Conservation (phyloP, 2,888 invertebrate genomes). For the Lasioglossum pauxillum region DNA sequence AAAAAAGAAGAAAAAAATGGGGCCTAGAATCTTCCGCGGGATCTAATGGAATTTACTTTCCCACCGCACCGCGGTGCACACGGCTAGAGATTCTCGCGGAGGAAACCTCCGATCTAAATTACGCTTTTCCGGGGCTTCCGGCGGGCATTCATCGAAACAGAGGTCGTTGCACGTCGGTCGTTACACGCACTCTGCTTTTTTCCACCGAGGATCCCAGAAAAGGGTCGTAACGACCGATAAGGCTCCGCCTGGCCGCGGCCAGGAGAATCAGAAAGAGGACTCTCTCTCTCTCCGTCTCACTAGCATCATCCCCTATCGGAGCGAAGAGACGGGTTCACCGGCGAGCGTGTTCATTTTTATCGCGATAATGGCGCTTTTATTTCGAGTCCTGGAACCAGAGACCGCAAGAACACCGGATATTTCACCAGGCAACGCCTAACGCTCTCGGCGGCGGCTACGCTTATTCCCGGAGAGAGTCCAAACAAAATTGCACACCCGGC, state of each 20-base stretch:
- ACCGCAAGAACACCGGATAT: constrained; percentile 13
- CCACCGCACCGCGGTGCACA: neutral
- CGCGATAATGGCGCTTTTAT: constrained; percentile 48
- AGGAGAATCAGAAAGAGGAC: neutral
- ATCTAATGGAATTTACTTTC: constrained; percentile 3
- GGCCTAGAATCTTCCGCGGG: neutral
- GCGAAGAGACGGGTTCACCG: neutral
- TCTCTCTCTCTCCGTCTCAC: too few species aligned
- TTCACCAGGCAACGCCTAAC: constrained; percentile 49
- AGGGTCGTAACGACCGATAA: neutral
- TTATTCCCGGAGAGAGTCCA: constrained; percentile 46
- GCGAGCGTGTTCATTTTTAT: constrained; percentile 40
- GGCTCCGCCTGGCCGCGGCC: neutral
- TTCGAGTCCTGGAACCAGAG: constrained; percentile 11
- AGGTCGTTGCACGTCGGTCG: constrained; percentile 34
- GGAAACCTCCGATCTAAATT: neutral
- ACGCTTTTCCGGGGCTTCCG: neutral
- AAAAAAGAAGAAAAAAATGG: neutral
- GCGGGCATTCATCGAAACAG: constrained; percentile 18
- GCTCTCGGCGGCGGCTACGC: constrained; percentile 29
- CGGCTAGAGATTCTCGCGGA: neutral
- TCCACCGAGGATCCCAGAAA: neutral
- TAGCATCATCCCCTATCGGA: neutral
- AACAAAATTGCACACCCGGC: constrained; percentile 58
- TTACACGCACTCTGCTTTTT: constrained; percentile 23